phyloP scores from a whole-genome alignment of 2,113 vertebrate genomes.

The Onychorhynchus coronatus region DNA sequence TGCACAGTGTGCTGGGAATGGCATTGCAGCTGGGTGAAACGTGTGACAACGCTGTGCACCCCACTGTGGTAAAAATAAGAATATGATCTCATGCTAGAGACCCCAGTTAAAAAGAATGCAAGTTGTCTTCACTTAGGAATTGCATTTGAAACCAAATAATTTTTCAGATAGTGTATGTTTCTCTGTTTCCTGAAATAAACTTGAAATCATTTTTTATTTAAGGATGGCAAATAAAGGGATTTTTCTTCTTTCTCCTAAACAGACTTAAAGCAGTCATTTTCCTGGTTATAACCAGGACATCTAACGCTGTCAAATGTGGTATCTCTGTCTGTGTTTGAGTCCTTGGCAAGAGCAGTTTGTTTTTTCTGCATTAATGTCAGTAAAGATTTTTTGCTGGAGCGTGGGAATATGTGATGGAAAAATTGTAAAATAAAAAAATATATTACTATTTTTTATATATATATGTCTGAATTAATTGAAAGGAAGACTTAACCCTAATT shows the following conservation, averaged over 20 bases:
- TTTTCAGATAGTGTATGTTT: neutral
- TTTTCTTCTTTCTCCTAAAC: neutral
- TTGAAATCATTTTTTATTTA: fast-evolving
- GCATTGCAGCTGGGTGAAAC: neutral
- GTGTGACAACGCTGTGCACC: neutral
- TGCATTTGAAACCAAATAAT: neutral
- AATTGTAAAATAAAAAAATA: neutral
- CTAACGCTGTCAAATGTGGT: neutral
- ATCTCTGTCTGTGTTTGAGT: neutral
- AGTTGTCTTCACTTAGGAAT: neutral
- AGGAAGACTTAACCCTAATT: neutral
- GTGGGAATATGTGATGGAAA: neutral
- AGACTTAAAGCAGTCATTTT: neutral
- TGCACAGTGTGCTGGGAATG: neutral
- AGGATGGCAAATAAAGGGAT: neutral
- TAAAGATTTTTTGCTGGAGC: neutral
- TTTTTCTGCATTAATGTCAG: neutral
- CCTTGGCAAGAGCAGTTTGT: neutral
- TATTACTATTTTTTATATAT: neutral
- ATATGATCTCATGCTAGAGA: neutral
- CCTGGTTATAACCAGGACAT: neutral
- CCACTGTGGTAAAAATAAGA: neutral
- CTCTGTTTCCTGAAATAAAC: neutral
- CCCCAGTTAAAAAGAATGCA: neutral
- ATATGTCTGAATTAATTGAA: neutral